A percentile compares a stretch with the other conserved stretches of the same genome.
These are phyloP conservation scores for Drosophila leonis DNA, from an alignment of 2,888 invertebrate genomes.

Conservation along the genomic window DNA sequence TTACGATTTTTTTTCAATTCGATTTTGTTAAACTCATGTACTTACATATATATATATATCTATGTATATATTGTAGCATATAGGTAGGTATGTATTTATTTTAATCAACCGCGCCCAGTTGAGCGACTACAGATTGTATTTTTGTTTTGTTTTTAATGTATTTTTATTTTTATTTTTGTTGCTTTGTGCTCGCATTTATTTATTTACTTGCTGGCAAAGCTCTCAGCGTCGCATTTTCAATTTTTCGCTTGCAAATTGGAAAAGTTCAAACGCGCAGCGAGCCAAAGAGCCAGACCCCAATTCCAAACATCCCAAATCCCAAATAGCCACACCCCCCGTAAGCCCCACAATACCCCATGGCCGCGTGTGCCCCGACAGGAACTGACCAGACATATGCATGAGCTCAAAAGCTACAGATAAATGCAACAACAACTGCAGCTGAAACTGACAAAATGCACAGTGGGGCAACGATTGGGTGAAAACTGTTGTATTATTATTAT, in stretches of 20 bases:
- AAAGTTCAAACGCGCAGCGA: slow-evolving; percentile 66
- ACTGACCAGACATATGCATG: slow-evolving; percentile 63
- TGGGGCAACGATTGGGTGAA: slow-evolving; percentile 22
- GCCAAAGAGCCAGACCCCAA: slow-evolving; percentile 29
- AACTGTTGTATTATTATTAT: no score
- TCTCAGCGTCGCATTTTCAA: slow-evolving; percentile 73
- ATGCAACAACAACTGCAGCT: slow-evolving; percentile 51
- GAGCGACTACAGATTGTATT: slow-evolving; percentile 75
- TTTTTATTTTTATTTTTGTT: neutral
- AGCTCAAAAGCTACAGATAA: slow-evolving; percentile 76
- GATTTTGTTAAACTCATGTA: slow-evolving; percentile 63
- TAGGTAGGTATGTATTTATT: slow-evolving; percentile 45
- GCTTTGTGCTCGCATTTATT: slow-evolving; percentile 64
- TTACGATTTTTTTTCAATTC: slow-evolving; percentile 71
- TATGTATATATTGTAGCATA: slow-evolving; percentile 25
- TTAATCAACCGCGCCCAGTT: slow-evolving; percentile 82
- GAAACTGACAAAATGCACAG: slow-evolving; percentile 51
- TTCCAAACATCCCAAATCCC: slow-evolving; percentile 39
- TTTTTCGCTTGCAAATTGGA: slow-evolving; percentile 81
- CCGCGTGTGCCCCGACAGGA: slow-evolving; percentile 43
- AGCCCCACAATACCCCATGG: slow-evolving; percentile 20
- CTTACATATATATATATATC: slow-evolving; percentile 26
- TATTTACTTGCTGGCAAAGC: slow-evolving; percentile 63
- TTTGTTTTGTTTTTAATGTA: slow-evolving; percentile 28
- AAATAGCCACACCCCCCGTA: slow-evolving; percentile 9